Evolutionary conservation across 1,140 invertebrate genomes (phyloP), one percentile per base, ranked within the genome.

Genomic region (Homalodisca vitripennis): DNA sequence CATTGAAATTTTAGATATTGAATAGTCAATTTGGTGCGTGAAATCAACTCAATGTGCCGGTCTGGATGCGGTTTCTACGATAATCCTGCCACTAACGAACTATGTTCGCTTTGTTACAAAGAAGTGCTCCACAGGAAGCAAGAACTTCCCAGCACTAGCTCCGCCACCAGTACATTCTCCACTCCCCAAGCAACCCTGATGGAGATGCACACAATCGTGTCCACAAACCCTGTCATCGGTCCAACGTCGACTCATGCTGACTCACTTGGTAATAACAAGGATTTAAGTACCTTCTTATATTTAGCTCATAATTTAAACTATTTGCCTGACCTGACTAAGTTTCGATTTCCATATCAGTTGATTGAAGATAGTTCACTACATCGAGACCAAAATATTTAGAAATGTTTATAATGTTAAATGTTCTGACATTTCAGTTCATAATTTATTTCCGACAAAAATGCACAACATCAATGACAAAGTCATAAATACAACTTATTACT

Each of bases 31-130:
- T 96, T 96, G 93, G 94, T 96, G 85, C 89, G 92, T 74, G 93
- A 97, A 84, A 93, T 92, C 70, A 96, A 96, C 84, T 92, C 92
- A 71, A 95, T 95, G 76, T 99, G 97, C 85, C 90, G 96, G 75
- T 94, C 92, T 75, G 97, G 97, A 66, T 99, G 98, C 83, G 98
- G 98, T 71, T 99, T 99, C 82, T 99, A 98, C 82, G 97, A 96
- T 68, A 97, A 92, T 80, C 91, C 96, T 60, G 92, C 95, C 70
- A 98, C 94, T 76, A 97, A 99, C 81, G 97, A 97, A 71, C 89
- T 98, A 74, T 99, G 98, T 84, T 99, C 97, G 73, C 90, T 99
- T 75, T 99, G 97, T 82, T 99, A 97, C 84, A 99, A 99, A 86
- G 97, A 99, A 84, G 92, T 92, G 75, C 82, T 94, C 72, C 94